Evolutionary conservation across 2,888 invertebrate species (phyloP).

Genomic region (Oxycera nigricornis): DNA sequence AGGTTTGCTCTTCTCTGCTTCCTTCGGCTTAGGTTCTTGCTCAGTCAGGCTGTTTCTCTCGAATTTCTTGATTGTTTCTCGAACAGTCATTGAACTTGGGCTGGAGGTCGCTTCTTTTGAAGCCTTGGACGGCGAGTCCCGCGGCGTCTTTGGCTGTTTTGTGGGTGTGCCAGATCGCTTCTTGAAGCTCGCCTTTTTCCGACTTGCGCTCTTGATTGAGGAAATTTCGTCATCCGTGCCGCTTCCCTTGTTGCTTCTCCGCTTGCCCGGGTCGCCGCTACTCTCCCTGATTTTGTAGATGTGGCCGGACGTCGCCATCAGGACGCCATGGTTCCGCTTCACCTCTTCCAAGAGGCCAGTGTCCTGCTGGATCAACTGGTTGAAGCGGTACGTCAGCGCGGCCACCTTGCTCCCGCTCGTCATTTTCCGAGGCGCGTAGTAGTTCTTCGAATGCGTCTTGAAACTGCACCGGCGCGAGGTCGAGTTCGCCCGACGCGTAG

Average conservation of each 20-base stretch:
- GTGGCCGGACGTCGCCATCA: slow-evolving; percentile 59
- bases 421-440: slow-evolving; percentile 55
- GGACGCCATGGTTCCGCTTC: slow-evolving; percentile 66
- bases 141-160: not conserved
- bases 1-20: slow-evolving; percentile 49
- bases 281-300: slow-evolving; percentile 58
- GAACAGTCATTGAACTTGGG: slow-evolving; percentile 37
- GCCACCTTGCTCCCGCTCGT: slow-evolving; percentile 66
- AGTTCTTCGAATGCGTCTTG: slow-evolving; percentile 57
- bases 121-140: not conserved
- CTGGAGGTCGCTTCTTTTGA: not conserved
- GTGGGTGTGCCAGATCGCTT: not conserved
- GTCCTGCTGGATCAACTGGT: slow-evolving; percentile 66
- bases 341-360: slow-evolving; percentile 64
- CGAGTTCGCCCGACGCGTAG: slow-evolving; percentile 47
- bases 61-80: slow-evolving; percentile 44
- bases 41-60: slow-evolving; percentile 52
- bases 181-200: slow-evolving; percentile 28
- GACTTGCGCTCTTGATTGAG: slow-evolving; percentile 10
- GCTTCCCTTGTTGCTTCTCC: not conserved
- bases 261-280: not conserved
- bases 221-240: slow-evolving; percentile 33
- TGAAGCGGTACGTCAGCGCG: slow-evolving; percentile 73
- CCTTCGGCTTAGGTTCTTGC: not conserved
- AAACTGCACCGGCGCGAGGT: slow-evolving; percentile 59